Base-by-base conservation (phyloP, 2,888 invertebrate species). In the Amblyteles armatorius region DNA sequence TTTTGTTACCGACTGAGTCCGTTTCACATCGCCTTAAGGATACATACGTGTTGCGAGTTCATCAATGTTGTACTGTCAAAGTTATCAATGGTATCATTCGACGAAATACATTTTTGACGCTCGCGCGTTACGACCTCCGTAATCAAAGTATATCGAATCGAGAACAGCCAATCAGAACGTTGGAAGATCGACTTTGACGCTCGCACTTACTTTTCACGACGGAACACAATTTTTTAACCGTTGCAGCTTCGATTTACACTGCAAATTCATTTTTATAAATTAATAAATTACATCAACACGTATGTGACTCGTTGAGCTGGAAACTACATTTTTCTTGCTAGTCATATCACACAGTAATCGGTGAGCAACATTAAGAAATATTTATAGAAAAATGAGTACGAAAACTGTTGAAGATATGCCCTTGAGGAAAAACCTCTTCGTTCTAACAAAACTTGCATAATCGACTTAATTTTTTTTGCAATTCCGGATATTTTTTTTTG, bases 401-500 rank as follows among this genome's bases (percentile, higher is more conserved):
- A 48, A 48, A 69, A 26, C 13, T 19, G 16, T 48, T 22, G 9
- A 5, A 16, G 48, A 65, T 19, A 57, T 57, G 11, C 22, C 60
- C 5, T 9, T 16, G 26, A 16, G 60, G 3, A 50, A 68, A 44
- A 68, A n/a, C 16, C 55, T 72, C 9, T 55, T 11, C 33, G 4
- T 63, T 16, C 4, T 16, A 16, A 26, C 60, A 57, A 68, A 26
- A 74, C 68, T n/a, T 68, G 36, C 60, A 13, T 67, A 19, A 22
- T 60, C 72, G 63, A 74, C 63, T 71, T 29, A 2, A 9, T 5
- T 26, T 29, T 26, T 26, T 60, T 26, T 16, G 60, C 13, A 60
- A 60, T 60, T 33, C 50, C 50, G 36, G 72, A 63, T n/a, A 44
- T 68, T 52, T 76, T n/a, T 63, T 76, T n/a, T 48, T 55, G n/a